phyloP scores from a whole-genome alignment of 1,140 invertebrate species.

The Idris sp. region DNA sequence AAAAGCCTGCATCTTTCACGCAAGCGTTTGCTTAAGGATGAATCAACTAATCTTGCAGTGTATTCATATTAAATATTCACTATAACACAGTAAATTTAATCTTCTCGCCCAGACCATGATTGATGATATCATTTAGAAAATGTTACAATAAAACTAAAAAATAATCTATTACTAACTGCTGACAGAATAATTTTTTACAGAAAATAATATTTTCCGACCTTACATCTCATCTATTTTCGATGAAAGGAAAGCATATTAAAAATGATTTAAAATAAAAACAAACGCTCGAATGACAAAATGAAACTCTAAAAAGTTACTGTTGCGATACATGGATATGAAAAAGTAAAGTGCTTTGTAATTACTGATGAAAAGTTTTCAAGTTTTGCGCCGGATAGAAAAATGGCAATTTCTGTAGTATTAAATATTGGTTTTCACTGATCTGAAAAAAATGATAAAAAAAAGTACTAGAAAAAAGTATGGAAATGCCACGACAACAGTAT shows the following conservation, averaged over 20 bases:
- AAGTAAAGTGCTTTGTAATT: slow-evolving; percentile 42
- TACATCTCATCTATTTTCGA: too few relatives aligned
- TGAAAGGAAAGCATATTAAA: too few relatives aligned
- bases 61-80: not conserved
- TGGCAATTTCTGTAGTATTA: slow-evolving; percentile 23
- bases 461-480: too few relatives aligned
- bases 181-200: too few relatives aligned
- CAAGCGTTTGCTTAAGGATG: slow-evolving; percentile 8
- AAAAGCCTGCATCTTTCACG: slow-evolving; percentile 19
- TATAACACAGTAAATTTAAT: too few relatives aligned
- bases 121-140: too few relatives aligned
- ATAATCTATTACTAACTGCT: too few relatives aligned
- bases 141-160: too few relatives aligned
- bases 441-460: slow-evolving; percentile 18
- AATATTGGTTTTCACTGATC: slow-evolving; percentile 29
- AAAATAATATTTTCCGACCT: too few relatives aligned
- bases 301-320: slow-evolving; percentile 1
- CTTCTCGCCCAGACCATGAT: too few relatives aligned
- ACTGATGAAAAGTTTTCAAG: slow-evolving; percentile 26
- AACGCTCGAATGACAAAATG: slow-evolving; percentile 1
- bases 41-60: slow-evolving; percentile 9
- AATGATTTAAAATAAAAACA: too few relatives aligned
- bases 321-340: slow-evolving; percentile 15
- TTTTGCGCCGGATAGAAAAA: slow-evolving; percentile 26
- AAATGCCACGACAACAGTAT: too few relatives aligned